Evolutionary conservation across 1,140 invertebrate species (phyloP).

Genomic region (Danaus plexippus): DNA sequence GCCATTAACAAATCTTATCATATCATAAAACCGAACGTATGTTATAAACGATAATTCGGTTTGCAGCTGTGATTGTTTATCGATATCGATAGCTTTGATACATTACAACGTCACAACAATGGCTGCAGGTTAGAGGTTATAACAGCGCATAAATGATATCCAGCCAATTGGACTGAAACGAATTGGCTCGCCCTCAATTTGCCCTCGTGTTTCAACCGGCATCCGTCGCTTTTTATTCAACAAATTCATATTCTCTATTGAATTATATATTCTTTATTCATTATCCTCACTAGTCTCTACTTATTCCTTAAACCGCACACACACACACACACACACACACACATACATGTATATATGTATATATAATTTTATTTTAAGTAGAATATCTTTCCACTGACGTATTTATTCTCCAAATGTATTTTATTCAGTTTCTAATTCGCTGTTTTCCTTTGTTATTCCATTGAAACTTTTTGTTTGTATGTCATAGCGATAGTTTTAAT

Average conservation of each 20-base stretch:
- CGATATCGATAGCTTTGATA: slow-evolving; percentile 11
- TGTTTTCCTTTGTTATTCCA: too few species aligned
- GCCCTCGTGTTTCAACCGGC: slow-evolving; percentile 45
- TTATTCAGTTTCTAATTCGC: too few species aligned
- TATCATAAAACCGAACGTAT: background rate
- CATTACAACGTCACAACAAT: slow-evolving; percentile 14
- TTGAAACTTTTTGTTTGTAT: too few species aligned
- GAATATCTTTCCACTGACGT: too few species aligned
- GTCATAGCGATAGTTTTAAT: too few species aligned
- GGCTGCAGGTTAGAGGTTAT: slow-evolving; percentile 25
- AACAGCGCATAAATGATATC: slow-evolving; percentile 60
- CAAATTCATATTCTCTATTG: slow-evolving; percentile 1
- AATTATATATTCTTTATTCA: too few species aligned
- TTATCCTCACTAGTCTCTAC: background rate
- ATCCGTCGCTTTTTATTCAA: slow-evolving; percentile 59
- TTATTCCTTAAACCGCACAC: slow-evolving; percentile 1
- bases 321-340: too few species aligned
- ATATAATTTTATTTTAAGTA: too few species aligned
- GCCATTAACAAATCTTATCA: too few species aligned
- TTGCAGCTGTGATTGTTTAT: slow-evolving; percentile 12
- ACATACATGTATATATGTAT: slow-evolving; percentile 1
- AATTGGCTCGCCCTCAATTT: slow-evolving; percentile 69
- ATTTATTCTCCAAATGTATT: too few species aligned
- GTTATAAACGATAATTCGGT: background rate
- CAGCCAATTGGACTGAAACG: slow-evolving; percentile 67